phyloP scores from a whole-genome alignment of 2,113 vertebrate species.

The Alethe castanea region DNA sequence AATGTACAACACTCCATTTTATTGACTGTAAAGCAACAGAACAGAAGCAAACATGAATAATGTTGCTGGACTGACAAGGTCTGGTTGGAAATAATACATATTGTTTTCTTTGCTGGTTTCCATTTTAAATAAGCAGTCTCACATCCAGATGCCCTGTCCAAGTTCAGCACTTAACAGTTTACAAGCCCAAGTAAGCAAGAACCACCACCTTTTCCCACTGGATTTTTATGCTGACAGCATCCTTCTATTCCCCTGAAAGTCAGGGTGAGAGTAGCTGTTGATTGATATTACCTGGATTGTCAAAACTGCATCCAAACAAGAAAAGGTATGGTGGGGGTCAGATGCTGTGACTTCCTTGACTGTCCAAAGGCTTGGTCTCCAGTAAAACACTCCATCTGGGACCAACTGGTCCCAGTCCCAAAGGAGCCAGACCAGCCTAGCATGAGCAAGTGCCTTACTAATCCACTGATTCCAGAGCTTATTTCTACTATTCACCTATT shows the following conservation, averaged over 20 bases:
- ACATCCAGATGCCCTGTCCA: neutral
- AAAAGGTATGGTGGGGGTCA: neutral
- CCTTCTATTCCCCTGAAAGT: neutral
- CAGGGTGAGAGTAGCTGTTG: neutral
- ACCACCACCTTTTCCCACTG: neutral
- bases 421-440: neutral
- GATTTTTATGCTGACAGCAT: neutral
- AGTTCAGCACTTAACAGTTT: neutral
- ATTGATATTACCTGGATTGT: neutral
- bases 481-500: neutral
- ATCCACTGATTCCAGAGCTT: neutral
- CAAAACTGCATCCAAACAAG: neutral
- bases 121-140: neutral
- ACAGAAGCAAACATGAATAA: neutral
- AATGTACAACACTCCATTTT: neutral
- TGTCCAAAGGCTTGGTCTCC: neutral
- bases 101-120: neutral
- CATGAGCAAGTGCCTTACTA: neutral
- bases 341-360: neutral
- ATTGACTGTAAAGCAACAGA: neutral
- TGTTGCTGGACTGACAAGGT: neutral
- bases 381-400: neutral
- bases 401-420: neutral
- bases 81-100: neutral
- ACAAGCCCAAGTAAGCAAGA: neutral